A percentile compares a stretch with the other conserved stretches of the same genome.
Evolutionary conservation across 2,797 vertebrate species (phyloP).

Genomic region (Mus minutoides): DNA sequence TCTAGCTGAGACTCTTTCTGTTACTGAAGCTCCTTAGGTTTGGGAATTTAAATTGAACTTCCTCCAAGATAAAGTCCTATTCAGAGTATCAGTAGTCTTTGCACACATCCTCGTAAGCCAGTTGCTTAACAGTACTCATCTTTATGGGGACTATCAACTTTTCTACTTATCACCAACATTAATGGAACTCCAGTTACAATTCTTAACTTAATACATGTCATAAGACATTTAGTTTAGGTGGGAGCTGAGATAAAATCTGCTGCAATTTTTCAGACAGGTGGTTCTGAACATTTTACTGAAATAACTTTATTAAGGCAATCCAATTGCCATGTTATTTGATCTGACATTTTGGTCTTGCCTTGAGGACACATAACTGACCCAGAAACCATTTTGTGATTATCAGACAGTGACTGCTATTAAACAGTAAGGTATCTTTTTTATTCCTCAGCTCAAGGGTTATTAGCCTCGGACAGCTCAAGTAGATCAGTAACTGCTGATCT

Average conservation of each 20-base stretch:
- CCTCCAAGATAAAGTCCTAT: conserved; percentile 26
- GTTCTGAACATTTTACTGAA: conserved; percentile 58
- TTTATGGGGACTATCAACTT: conserved; percentile 53
- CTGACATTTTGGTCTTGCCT: conserved; percentile 72
- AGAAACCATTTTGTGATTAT: conserved; percentile 72
- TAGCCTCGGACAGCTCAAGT: conserved; percentile 57
- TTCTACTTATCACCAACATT: conserved; percentile 45
- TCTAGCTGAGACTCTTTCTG: conserved; percentile 44
- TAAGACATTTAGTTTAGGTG: conserved; percentile 40
- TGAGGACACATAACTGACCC: conserved; percentile 67
- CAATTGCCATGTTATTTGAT: conserved; percentile 55
- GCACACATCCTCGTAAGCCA: conserved; percentile 53
- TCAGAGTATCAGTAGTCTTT: conserved; percentile 40
- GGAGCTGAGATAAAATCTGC: conserved; percentile 41
- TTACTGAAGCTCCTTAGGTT: not conserved
- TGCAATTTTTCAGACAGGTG: conserved; percentile 60
- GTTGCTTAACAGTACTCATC: conserved; percentile 44
- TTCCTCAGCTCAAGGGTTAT: conserved; percentile 48
- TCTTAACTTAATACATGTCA: conserved; percentile 52
- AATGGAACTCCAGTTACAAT: conserved; percentile 26
- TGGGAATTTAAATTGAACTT: conserved; percentile 62
- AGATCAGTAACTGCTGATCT: conserved; percentile 47
- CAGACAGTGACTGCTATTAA: conserved; percentile 68
- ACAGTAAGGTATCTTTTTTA: conserved; percentile 52
- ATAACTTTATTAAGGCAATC: conserved; percentile 57